These are phyloP conservation scores for Semnornis frantzii DNA, from an alignment of 2,113 vertebrate species.

Conservation along the genomic window DNA sequence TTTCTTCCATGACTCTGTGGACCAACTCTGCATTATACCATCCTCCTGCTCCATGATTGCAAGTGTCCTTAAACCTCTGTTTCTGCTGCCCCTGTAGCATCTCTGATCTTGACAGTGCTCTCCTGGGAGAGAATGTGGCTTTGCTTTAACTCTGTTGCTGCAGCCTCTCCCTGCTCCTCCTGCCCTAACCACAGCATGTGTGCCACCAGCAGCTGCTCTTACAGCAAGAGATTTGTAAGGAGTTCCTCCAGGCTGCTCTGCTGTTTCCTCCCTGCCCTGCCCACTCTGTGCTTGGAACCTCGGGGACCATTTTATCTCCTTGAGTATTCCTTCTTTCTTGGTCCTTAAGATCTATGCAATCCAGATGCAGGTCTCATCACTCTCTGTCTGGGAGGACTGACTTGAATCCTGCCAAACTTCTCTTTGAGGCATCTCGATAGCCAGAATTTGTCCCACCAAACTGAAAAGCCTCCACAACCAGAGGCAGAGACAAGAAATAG, in stretches of 20 bases:
- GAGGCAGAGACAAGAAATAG: background rate
- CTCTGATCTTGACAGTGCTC: background rate
- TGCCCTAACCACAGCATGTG: background rate
- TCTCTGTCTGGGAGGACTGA: background rate
- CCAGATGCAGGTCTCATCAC: background rate
- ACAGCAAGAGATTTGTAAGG: background rate
- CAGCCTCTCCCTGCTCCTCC: background rate
- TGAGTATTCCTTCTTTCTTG: background rate
- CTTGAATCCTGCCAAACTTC: background rate
- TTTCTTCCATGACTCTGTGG: background rate
- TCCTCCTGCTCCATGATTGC: background rate
- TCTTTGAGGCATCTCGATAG: background rate
- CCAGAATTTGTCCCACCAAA: background rate
- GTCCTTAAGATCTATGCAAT: background rate
- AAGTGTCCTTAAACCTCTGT: background rate
- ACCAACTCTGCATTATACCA: background rate
- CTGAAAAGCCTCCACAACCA: background rate
- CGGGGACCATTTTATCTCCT: background rate
- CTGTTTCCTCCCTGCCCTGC: background rate
- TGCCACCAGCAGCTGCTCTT: background rate
- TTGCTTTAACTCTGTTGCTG: background rate
- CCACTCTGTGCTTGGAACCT: background rate
- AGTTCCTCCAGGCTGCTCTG: background rate
- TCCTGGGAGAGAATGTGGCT: background rate
- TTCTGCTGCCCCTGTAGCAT: background rate